Evolutionary conservation across 2,797 vertebrate species (phyloP), one percentile per base, ranked within the genome.

Genomic region (Australoheros facetus): DNA sequence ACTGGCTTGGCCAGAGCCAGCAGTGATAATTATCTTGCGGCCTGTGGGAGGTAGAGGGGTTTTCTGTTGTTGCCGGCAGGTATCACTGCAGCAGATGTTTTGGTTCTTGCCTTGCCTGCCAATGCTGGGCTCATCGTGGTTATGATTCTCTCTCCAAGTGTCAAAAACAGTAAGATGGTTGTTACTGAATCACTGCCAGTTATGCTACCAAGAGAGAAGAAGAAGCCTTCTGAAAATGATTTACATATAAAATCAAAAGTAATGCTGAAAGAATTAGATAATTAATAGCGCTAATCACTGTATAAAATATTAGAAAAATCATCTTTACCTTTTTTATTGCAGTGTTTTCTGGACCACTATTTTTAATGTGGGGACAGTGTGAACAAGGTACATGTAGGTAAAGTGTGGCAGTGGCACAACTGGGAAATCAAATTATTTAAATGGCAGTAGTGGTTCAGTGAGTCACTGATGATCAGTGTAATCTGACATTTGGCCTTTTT

Each of bases 11-110:
- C 77, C 75, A 17, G 81, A 82, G 84, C 81, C 81, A 78, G 82
- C 78, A 74, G 51, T 72, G 73, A 81, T 89, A 82, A 92, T 92
- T 88, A 92, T 85, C 88, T 77, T 72, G 78, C 80, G 75, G 77
- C 76, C 75, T 72, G 79, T 59, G 39, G 81, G 87, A 83, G 75
- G 78, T 51, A 57, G 71, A 28, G 32, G 26, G 16, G 21, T 51
- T 77, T 80, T 77, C 71, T 64, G 26, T 85, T 80, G 57, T 76
- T 70, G 86, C 88, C 87, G 81, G 75, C 77, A 84, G 90, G 72
- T 73, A 77, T 28, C 39, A 57, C 34, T 26, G 71, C 73, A 85
- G 45, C 84, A 86, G 79, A 89, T 91, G 91, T 88, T 92, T 88
- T 75, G 78, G 73, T 89, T 80, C 5, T 3, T 71, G 84, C 48